phyloP scores from a whole-genome alignment of 2,113 vertebrate species.

The Syngnathus scovelli region DNA sequence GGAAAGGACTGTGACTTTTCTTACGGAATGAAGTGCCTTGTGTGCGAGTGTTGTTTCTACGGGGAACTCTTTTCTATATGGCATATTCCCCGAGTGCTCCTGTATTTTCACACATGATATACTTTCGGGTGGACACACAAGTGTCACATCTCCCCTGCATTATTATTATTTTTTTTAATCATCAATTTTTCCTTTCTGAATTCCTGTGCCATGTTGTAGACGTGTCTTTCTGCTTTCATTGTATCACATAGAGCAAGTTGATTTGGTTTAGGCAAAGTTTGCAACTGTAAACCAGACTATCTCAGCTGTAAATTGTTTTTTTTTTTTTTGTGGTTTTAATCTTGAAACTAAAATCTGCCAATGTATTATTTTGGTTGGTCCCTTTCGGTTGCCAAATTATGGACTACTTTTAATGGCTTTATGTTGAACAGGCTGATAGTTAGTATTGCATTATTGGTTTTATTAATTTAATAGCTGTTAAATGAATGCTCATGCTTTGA shows the following conservation, averaged over 20 bases:
- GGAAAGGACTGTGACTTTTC: constrained; percentile 83
- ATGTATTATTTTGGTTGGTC: constrained; percentile 34
- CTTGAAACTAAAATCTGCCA: constrained; percentile 50
- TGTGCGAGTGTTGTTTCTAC: constrained; percentile 91
- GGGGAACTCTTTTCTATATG: constrained; percentile 86
- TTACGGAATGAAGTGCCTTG: constrained; percentile 98
- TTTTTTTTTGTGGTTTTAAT: constrained; percentile 32
- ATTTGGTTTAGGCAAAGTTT: constrained; percentile 57
- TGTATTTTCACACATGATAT: constrained; percentile 83
- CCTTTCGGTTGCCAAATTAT: constrained; percentile 55
- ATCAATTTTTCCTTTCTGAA: constrained; percentile 42
- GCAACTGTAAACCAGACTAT: constrained; percentile 44
- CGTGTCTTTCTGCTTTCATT: constrained; percentile 51
- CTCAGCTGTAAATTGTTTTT: constrained; percentile 26
- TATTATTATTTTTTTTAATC: constrained; percentile 36
- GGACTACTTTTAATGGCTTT: constrained; percentile 37
- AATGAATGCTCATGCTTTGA: constrained; percentile 33
- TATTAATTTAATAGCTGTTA: constrained; percentile 39
- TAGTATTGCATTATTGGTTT: constrained; percentile 37
- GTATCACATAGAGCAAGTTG: constrained; percentile 45
- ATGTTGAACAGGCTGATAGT: constrained; percentile 34
- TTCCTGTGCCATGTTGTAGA: constrained; percentile 66
- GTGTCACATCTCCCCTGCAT: constrained; percentile 68
- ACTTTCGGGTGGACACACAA: constrained; percentile 78
- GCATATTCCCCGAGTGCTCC: constrained; percentile 86